These are phyloP conservation scores for Cantharis rustica DNA, from an alignment of 2,888 invertebrate genomes.

Conservation along the genomic window DNA sequence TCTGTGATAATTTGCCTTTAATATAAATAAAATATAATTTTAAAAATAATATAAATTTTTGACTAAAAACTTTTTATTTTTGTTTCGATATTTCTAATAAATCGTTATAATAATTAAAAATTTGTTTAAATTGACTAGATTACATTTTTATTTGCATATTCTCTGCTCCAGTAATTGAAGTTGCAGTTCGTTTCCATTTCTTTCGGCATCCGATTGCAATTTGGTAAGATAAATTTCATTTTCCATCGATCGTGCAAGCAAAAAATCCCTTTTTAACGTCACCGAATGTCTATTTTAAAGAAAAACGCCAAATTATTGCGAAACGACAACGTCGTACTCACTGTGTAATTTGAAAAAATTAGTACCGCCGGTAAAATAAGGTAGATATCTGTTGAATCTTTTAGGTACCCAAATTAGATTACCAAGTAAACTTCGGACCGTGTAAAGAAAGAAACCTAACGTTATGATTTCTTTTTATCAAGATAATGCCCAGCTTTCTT, in stretches of 20 bases:
- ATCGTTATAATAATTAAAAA: background rate
- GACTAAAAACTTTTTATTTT: background rate
- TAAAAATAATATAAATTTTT: background rate
- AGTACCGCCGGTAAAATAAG: background rate
- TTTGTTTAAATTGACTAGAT: background rate
- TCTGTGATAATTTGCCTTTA: background rate
- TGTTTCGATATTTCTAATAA: background rate
- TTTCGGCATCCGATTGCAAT: constrained; percentile 60
- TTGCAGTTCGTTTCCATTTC: constrained; percentile 63
- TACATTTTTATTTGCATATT: background rate
- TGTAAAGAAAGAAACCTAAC: no score
- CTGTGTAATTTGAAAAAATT: background rate
- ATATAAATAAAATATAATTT: background rate
- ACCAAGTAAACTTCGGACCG: no score
- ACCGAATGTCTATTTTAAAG: constrained; percentile 60
- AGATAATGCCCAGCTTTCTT: no score
- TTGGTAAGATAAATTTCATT: constrained; percentile 59
- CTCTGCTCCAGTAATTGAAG: constrained; percentile 43
- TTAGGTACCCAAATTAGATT: background rate
- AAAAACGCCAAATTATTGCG: constrained; percentile 5
- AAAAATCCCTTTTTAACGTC: constrained; percentile 55
- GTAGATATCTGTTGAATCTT: background rate
- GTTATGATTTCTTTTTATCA: no score
- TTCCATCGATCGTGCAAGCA: constrained; percentile 58
- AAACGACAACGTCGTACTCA: constrained; percentile 3